Base-by-base conservation (phyloP, 2,797 vertebrate species). In the Semotilus atromaculatus region DNA sequence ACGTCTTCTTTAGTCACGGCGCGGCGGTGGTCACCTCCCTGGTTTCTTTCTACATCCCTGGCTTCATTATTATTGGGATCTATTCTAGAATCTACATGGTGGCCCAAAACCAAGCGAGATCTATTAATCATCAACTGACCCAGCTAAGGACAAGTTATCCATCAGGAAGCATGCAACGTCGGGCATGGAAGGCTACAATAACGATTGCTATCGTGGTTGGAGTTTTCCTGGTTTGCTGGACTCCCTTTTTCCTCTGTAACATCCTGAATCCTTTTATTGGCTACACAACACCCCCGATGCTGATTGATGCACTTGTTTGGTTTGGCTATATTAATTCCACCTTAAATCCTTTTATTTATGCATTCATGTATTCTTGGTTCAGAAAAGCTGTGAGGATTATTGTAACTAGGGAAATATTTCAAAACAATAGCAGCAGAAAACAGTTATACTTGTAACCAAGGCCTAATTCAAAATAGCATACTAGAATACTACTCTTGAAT, bases 151-250 rank as follows among this genome's bases (percentile, higher is more conserved):
- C 75, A 68, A 71, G 29, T 38, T 53, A 64, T 80, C 64, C 80
- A 18, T 48, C 70, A 13, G 16, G 58, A 76, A 51, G 51, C 0
- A 8, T 18, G 19, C 75, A 72, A n/a, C n/a, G n/a, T n/a, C n/a
- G n/a, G 5, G 82, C 55, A 5, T 77, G 18, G 21, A 90, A 89
- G 34, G 89, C 88, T 13, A 90, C 87, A 2, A 86, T 84, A 76
- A 83, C 86, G 1, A 48, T 88, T 43, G 86, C 86, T 11, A 87
- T 88, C 5, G 85, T 90, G 48, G 84, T 89, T 62, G 90, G 89
- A 19, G 76, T 80, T 74, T 90, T 89, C 58, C 43, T 90, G 7
- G 34, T 89, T n/a, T 90, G 86, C 36, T 90, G 90, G 90, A 82
- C 74, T 60, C 87, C 89, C 1, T 90, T 88, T 81, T 87, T 89